Evolutionary conservation across 2,113 vertebrate species (phyloP).

Genomic region (Thryonomys swinderianus): DNA sequence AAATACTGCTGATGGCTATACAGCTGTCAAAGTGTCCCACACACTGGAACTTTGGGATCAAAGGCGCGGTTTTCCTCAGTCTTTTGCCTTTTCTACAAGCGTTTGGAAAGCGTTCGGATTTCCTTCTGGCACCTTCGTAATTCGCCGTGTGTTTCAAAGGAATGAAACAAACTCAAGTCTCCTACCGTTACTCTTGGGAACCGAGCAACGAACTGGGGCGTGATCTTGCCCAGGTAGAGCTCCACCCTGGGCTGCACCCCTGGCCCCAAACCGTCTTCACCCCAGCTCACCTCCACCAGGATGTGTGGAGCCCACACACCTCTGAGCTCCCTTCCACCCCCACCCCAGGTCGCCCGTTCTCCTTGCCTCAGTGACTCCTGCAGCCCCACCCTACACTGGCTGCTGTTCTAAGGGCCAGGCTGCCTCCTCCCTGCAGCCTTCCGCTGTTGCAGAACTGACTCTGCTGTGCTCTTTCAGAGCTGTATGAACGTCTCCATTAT

Average conservation of each 20-base stretch:
- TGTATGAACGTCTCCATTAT: neutral
- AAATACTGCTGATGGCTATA: neutral
- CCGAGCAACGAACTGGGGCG: neutral
- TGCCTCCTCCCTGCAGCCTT: neutral
- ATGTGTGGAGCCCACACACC: neutral
- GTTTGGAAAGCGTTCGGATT: neutral
- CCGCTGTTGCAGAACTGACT: neutral
- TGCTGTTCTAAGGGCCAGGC: neutral
- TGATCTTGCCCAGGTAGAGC: neutral
- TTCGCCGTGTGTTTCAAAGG: neutral
- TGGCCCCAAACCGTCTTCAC: neutral
- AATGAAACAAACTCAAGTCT: slow-evolving; percentile 9
- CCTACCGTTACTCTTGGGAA: neutral
- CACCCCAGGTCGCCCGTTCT: neutral
- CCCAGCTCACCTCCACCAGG: neutral
- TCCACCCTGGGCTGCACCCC: neutral
- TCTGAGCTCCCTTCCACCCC: neutral
- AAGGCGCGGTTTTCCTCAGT: neutral
- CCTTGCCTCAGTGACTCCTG: neutral
- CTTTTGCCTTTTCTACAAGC: neutral
- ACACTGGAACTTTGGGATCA: neutral
- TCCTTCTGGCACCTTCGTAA: neutral
- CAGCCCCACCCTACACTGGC: neutral
- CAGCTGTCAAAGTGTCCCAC: neutral
- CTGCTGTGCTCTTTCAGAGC: neutral